Evolutionary conservation across 1,140 invertebrate genomes (phyloP), one percentile per base, ranked within the genome.

Genomic region (Cheumatopsyche charites): DNA sequence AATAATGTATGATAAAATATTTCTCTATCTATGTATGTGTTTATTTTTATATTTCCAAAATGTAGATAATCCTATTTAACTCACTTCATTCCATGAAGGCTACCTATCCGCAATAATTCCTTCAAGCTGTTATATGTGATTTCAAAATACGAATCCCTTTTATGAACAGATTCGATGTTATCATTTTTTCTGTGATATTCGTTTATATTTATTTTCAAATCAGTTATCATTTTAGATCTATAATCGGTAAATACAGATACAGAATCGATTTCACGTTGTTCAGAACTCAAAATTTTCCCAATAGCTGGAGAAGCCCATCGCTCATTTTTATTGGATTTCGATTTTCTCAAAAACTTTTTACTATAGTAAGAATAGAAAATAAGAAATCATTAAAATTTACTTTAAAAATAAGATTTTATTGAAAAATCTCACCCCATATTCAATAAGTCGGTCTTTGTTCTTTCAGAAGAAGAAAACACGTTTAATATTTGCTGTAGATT

Each of bases 31-130:
- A n/a, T n/a, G n/a, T n/a, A n/a, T n/a, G n/a, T n/a, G n/a, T n/a
- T n/a, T n/a, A n/a, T n/a, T n/a, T n/a, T 5, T 15, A 5, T 3
- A n/a, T 15, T 49, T 15, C 13, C 17, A 5, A 19, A 49, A 13
- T 49, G 13, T 3, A 49, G 13, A 49, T n/a, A n/a, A 49, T 3
- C 13, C 17, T 3, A 49, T 15, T 15, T 49, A 1, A 19, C 63
- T 82, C 67, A 82, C 81, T 82, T 82, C 9, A 83, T 80, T 49
- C 82, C 81, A 70, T 83, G 82, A n/a, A 83, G 61, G 15, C 79
- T 81, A n/a, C 82, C 81, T 43, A 77, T 68, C 81, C 81, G 72
- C 81, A 79, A 74, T 21, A 83, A 81, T 76, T 82, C 80, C 75
- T 81, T 81, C 19, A 80, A 66, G 1, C 82, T 81, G 62, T 73